phyloP scores from a whole-genome alignment of 2,888 invertebrate species.

The Oegoconia quadripuncta region DNA sequence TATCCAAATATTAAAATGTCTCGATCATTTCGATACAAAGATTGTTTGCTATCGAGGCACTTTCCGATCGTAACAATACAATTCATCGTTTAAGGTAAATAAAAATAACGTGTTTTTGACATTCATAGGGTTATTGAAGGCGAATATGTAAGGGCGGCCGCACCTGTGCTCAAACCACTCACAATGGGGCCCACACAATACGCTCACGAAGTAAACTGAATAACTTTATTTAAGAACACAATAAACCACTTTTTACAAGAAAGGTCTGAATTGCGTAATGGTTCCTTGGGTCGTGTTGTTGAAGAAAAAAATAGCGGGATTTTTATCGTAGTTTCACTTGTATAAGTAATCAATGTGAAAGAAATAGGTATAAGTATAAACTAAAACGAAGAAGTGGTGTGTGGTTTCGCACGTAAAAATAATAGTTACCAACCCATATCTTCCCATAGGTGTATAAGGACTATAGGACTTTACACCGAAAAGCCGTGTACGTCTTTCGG shows the following conservation, averaged over 20 bases:
- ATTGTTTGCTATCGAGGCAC: conserved; percentile 32
- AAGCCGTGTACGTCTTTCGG: too few relatives aligned
- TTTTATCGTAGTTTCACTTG: conserved; percentile 13
- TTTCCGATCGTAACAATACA: conserved; percentile 47
- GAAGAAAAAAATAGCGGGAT: conserved; percentile 40
- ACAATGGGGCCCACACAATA: conserved; percentile 67
- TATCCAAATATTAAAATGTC: background rate
- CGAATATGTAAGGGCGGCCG: conserved; percentile 50
- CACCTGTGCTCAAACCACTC: conserved; percentile 53
- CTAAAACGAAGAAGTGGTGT: too few relatives aligned
- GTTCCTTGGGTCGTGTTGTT: conserved; percentile 40
- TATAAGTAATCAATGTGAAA: background rate
- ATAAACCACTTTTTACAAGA: conserved; percentile 73
- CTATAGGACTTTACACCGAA: too few relatives aligned
- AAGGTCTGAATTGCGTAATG: conserved; percentile 58
- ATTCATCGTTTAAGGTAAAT: conserved; percentile 52
- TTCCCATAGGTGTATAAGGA: too few relatives aligned
- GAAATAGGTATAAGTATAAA: background rate
- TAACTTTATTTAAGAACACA: conserved; percentile 77
- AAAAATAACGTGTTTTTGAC: conserved; percentile 69
- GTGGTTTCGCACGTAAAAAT: too few relatives aligned
- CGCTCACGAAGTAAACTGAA: conserved; percentile 64
- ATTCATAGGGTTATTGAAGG: conserved; percentile 67
- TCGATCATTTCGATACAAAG: conserved; percentile 1
- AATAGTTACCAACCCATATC: too few relatives aligned